Percentiles rank a stretch among this genome's conserved stretches.
These are phyloP conservation scores for Apteryx mantelli DNA, from an alignment of 2,113 vertebrate genomes.

Conservation along the genomic window DNA sequence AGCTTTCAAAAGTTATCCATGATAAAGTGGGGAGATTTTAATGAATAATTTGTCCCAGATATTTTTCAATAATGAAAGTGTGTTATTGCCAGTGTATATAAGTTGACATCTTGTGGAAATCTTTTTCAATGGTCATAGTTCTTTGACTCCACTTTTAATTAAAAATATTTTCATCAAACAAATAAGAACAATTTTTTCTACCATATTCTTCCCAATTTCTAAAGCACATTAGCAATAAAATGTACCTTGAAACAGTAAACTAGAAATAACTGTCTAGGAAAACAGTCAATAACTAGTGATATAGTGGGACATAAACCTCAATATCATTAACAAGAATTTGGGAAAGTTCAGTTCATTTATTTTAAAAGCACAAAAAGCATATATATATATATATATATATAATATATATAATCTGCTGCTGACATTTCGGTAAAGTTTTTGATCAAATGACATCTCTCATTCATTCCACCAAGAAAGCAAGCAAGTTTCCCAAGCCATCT, in stretches of 20 bases:
- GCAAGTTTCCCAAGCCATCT: background rate
- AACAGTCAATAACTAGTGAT: background rate
- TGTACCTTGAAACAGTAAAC: background rate
- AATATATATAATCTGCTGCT: background rate
- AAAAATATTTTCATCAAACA: background rate
- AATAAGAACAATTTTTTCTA: background rate
- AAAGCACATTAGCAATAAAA: background rate
- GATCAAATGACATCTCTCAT: background rate
- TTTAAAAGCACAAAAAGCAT: background rate
- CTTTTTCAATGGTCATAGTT: background rate
- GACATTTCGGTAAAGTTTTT: background rate
- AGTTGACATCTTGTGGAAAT: background rate
- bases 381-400: no score
- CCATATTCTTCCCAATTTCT: background rate
- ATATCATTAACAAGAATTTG: background rate
- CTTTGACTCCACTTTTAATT: background rate
- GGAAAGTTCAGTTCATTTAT: background rate
- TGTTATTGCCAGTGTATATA: background rate
- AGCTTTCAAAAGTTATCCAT: background rate
- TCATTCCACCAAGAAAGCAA: background rate
- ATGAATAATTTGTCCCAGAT: background rate
- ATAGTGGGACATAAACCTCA: background rate
- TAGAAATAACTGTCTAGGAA: background rate
- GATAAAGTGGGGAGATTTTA: background rate
- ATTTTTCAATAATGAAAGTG: background rate